phyloP scores from a whole-genome alignment of 1,140 invertebrate species.

The Zaprionus capensis region DNA sequence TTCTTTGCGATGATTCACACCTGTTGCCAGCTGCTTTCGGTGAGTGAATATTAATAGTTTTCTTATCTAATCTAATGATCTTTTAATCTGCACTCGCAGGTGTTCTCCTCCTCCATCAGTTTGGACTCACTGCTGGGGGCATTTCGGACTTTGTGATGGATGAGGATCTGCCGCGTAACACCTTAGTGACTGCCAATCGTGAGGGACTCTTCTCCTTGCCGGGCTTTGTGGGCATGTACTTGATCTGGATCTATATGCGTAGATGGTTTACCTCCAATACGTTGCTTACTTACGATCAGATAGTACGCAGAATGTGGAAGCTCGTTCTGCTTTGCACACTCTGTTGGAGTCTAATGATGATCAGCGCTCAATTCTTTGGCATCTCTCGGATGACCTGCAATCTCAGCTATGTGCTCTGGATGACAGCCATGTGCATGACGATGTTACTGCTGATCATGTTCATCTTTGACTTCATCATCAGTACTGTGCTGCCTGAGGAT shows the following conservation, averaged over 20 bases:
- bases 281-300: constrained; percentile 47
- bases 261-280: constrained; percentile 50
- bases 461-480: constrained; percentile 52
- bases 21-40: constrained; percentile 54
- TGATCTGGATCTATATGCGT: constrained; percentile 88
- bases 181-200: constrained; percentile 92
- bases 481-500: constrained; percentile 48
- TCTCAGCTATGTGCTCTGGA: constrained; percentile 59
- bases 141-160: constrained; percentile 91
- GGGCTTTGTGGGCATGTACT: constrained; percentile 94
- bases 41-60: constrained; percentile 51
- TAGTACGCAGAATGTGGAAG: constrained; percentile 37
- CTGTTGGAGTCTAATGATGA: constrained; percentile 35
- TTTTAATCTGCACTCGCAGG: constrained; percentile 81
- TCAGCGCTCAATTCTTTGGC: constrained; percentile 37
- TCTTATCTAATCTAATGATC: constrained; percentile 40
- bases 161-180: constrained; percentile 85
- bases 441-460: constrained; percentile 45
- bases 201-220: constrained; percentile 94
- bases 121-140: constrained; percentile 74
- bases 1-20: constrained; percentile 44
- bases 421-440: constrained; percentile 42
- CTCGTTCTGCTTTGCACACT: constrained; percentile 27
- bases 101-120: constrained; percentile 46
- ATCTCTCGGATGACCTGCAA: constrained; percentile 66